phyloP scores from a whole-genome alignment of 2,113 vertebrate genomes.

The Macrotus californicus region DNA sequence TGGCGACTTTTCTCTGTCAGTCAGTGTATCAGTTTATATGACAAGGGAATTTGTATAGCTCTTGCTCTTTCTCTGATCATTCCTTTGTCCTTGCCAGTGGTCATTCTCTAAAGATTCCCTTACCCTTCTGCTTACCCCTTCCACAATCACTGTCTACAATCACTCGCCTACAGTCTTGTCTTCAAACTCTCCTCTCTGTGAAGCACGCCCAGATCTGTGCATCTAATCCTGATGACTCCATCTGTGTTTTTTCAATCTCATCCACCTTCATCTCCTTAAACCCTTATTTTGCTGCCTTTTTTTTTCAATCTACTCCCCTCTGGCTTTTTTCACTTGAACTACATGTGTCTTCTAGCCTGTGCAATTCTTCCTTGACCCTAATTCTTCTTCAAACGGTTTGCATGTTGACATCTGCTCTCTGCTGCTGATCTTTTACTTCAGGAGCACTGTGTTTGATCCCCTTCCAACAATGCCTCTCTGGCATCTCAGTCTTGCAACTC shows the following conservation, averaged over 20 bases:
- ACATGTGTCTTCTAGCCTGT: neutral
- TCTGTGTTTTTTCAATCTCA: neutral
- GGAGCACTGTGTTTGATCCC: neutral
- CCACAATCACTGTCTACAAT: neutral
- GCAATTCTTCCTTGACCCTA: neutral
- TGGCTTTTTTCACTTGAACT: neutral
- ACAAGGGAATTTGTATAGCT: neutral
- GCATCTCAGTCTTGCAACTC: neutral
- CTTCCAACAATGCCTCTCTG: neutral
- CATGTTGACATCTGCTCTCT: neutral
- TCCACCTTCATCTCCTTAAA: neutral
- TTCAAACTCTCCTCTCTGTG: neutral
- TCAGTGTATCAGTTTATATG: neutral
- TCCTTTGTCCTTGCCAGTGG: neutral
- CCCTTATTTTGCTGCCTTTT: neutral
- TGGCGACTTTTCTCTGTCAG: neutral
- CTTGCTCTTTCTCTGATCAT: neutral
- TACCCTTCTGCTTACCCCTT: neutral
- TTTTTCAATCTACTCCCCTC: neutral
- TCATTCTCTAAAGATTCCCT: neutral
- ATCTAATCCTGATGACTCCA: neutral
- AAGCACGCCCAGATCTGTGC: neutral
- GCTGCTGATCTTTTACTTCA: neutral
- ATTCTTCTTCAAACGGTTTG: neutral
- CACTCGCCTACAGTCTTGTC: neutral